Evolutionary conservation across 2,797 vertebrate species (phyloP), one percentile per base, ranked within the genome.

Genomic region (Sebastes steindachneri): DNA sequence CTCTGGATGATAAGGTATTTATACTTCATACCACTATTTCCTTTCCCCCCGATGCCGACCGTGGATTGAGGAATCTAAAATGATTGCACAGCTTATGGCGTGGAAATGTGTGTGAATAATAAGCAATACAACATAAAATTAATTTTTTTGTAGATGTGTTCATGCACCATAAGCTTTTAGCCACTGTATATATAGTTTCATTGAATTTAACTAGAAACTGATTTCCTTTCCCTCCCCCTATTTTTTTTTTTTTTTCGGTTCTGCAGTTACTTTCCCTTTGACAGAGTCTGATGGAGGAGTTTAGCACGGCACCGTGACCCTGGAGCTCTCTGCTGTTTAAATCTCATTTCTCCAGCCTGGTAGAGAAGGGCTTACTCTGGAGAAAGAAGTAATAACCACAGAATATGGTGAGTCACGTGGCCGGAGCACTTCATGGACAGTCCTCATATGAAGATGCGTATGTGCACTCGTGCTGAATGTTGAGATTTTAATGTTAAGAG

Each of bases 281-380:
- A 85, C 86, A 64, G 77, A 73, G 62, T 76, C 60, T 89, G 87
- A 89, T 85, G 85, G 85, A 87, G 73, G 78, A 80, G 69, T 89
- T 76, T 33, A 71, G 45, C 37, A 15, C 23, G 3, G 6, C 2
- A 9, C 81, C 14, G 31, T 80, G 80, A 89, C 87, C 88, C 91
- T 62, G 84, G 68, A 84, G 86, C 87, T 80, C 51, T 79, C 80
- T 19, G 82, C 73, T 84, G 73, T 83, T 90, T 88, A 89, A 88
- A 92, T 90, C 84, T 45, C 60, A 90, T 92, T 91, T 88, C 68
- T 84, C 41, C 80, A 35, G 66, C 59, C 59, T 23, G 45, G 57
- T 7, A 62, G 73, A 81, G 68, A 72, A 11, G 23, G 64, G 17
- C 75, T 82, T 70, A 70, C 71, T 80, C 71, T 35, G 58, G 28